Evolutionary conservation across 2,797 vertebrate genomes (phyloP).

Genomic region (Eleutherodactylus coqui): DNA sequence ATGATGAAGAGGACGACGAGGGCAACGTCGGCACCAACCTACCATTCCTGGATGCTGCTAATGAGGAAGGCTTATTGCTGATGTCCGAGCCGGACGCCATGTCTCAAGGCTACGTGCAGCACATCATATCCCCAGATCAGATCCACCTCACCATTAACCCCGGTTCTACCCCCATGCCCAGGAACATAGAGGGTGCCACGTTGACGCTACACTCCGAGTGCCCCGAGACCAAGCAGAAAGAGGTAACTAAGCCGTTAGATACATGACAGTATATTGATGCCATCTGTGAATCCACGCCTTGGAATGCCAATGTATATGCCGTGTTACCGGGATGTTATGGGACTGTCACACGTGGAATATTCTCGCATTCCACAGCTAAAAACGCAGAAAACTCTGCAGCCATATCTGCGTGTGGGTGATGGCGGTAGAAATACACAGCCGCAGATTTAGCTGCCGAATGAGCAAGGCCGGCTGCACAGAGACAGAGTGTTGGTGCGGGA

Average conservation of each 20-base stretch:
- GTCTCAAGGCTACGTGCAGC: conserved; percentile 97
- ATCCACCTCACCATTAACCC: conserved; percentile 98
- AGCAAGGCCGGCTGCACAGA: no score
- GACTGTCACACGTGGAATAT: no score
- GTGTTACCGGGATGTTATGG: no score
- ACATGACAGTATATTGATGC: not conserved
- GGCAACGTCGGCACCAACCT: conserved; percentile 87
- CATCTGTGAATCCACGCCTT: not conserved
- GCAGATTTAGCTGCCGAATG: no score
- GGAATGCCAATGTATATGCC: no score
- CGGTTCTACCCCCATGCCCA: conserved; percentile 97
- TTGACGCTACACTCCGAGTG: conserved; percentile 97
- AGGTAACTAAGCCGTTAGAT: conserved; percentile 77
- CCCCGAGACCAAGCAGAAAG: conserved; percentile 94
- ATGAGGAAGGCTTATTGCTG: conserved; percentile 88
- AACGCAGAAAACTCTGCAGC: no score
- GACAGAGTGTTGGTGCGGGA: no score
- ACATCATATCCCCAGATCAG: conserved; percentile 97
- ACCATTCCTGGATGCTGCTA: conserved; percentile 88
- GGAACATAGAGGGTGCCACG: conserved; percentile 97
- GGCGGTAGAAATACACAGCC: no score
- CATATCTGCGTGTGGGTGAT: no score
- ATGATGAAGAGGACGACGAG: conserved; percentile 91
- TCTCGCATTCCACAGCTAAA: no score
- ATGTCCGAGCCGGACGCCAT: conserved; percentile 92